Percentiles rank a stretch among this genome's conserved stretches.
phyloP scores from a whole-genome alignment of 2,797 vertebrate genomes.

The Parauchenoglanis ngamensis region DNA sequence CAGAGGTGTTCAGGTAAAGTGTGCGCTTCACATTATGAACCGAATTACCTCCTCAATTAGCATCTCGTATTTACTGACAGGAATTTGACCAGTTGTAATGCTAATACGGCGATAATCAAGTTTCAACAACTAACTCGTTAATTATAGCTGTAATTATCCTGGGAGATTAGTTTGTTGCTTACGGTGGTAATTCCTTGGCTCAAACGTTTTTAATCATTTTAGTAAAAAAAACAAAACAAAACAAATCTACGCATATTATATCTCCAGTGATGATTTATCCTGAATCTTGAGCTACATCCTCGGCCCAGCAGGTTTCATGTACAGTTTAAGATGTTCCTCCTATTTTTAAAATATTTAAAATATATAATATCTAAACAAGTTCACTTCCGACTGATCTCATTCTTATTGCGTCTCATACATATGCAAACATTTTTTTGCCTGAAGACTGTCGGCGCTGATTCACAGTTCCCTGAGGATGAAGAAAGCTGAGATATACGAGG shows the following conservation, averaged over 20 bases:
- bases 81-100: background rate
- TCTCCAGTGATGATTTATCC: background rate
- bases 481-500: background rate
- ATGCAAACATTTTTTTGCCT: background rate
- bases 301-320: background rate
- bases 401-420: background rate
- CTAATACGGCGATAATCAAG: background rate
- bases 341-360: background rate
- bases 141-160: background rate
- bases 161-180: conserved; percentile 59
- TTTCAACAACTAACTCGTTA: background rate
- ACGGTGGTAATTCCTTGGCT: no score
- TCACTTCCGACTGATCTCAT: background rate
- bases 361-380: background rate
- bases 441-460: background rate
- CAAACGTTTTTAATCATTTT: background rate
- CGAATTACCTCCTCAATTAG: conserved; percentile 17
- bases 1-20: conserved; percentile 70
- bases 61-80: background rate
- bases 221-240: background rate
- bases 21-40: conserved; percentile 58
- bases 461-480: background rate
- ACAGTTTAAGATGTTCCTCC: background rate
- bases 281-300: background rate
- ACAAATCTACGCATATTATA: background rate